Evolutionary conservation across 2,113 vertebrate species (phyloP).

Genomic region (Morone chrysops): DNA sequence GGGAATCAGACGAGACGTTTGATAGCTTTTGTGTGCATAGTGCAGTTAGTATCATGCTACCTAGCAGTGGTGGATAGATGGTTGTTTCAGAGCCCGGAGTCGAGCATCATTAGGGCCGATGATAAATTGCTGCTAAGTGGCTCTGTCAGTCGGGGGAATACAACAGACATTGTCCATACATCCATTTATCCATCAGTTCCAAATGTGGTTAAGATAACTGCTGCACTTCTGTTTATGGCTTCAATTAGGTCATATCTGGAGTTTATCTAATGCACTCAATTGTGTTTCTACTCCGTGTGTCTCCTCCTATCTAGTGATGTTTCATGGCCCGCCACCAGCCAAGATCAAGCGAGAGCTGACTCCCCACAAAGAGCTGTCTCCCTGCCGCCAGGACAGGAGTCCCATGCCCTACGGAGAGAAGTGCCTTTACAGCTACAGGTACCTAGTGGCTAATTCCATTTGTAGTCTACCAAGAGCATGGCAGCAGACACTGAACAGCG

Average conservation of each 20-base stretch:
- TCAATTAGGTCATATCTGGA: constrained; percentile 67
- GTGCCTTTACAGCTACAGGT: constrained; percentile 99
- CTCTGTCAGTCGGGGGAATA: constrained; percentile 66
- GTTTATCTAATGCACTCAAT: constrained; percentile 57
- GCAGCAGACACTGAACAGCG: too few species aligned
- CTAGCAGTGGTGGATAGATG: constrained; percentile 50
- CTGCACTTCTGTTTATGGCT: constrained; percentile 73
- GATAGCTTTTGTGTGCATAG: constrained; percentile 69
- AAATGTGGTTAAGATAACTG: constrained; percentile 73
- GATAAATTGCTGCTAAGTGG: constrained; percentile 79
- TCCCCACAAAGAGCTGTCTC: constrained; percentile 90
- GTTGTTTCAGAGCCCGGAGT: constrained; percentile 65
- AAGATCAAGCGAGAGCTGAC: constrained; percentile 97
- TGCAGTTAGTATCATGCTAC: constrained; percentile 58
- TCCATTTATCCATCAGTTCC: constrained; percentile 66
- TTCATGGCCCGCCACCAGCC: constrained; percentile 92
- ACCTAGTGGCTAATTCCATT: neutral
- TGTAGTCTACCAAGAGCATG: too few species aligned
- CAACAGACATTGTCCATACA: constrained; percentile 54
- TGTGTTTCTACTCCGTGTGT: constrained; percentile 14
- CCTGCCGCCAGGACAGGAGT: constrained; percentile 92
- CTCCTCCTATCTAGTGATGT: constrained; percentile 88
- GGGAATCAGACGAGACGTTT: constrained; percentile 76
- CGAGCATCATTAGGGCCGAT: constrained; percentile 58
- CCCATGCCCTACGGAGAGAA: constrained; percentile 94